Evolutionary conservation across 1,140 invertebrate genomes (phyloP).

Genomic region (Leptinotarsa undecemlineata): DNA sequence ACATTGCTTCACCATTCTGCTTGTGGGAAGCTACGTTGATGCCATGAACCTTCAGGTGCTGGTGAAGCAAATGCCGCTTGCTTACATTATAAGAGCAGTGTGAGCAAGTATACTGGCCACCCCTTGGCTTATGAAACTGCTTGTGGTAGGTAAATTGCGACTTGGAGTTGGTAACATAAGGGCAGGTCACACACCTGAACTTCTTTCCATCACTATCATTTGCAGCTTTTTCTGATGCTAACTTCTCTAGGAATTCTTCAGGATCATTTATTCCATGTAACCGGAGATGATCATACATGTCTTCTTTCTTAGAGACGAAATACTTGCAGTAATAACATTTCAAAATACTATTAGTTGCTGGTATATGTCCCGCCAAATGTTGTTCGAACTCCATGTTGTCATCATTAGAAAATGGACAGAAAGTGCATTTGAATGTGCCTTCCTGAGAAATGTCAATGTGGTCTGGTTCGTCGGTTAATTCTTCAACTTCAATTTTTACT

Average conservation of each 20-base stretch:
- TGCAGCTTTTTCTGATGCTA: slow-evolving; percentile 22
- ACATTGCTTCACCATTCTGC: slow-evolving; percentile 48
- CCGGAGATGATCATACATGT: slow-evolving; percentile 52
- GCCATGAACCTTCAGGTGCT: slow-evolving; percentile 78
- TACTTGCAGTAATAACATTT: slow-evolving; percentile 83
- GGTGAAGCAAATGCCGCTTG: slow-evolving; percentile 75
- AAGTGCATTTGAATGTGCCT: slow-evolving; percentile 61
- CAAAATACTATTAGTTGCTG: slow-evolving; percentile 69
- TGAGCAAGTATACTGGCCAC: slow-evolving; percentile 76
- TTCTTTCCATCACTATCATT: slow-evolving; percentile 57
- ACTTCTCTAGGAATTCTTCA: slow-evolving; percentile 41
- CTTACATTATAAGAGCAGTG: slow-evolving; percentile 83
- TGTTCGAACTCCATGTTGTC: slow-evolving; percentile 67
- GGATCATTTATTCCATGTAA: slow-evolving; percentile 48
- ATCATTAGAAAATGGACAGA: slow-evolving; percentile 75
- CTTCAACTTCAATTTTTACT: slow-evolving; percentile 55
- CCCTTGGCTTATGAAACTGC: slow-evolving; percentile 78
- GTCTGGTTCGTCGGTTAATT: slow-evolving; percentile 50
- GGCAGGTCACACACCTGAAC: slow-evolving; percentile 74
- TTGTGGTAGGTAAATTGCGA: slow-evolving; percentile 84
- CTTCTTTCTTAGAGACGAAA: slow-evolving; percentile 62
- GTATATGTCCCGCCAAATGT: slow-evolving; percentile 75
- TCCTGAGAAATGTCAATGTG: slow-evolving; percentile 47
- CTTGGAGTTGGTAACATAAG: slow-evolving; percentile 81
- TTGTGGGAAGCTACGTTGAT: slow-evolving; percentile 55